phyloP scores from a whole-genome alignment of 2,113 vertebrate genomes.

The Phylloscopus trochilus region DNA sequence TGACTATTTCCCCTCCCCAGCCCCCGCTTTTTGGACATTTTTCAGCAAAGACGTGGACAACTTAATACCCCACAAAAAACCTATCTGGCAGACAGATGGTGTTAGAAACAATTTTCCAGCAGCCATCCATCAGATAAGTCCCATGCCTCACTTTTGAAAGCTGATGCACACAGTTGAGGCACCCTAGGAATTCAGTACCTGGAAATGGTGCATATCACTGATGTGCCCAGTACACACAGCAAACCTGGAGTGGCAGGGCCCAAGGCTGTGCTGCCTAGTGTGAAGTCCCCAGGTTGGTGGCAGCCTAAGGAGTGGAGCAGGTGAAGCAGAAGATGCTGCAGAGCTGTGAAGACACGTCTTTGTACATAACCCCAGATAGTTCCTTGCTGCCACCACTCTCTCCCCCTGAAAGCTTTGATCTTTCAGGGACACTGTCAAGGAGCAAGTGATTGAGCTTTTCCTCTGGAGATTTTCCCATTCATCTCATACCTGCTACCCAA shows the following conservation, averaged over 20 bases:
- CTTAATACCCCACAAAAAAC: background rate
- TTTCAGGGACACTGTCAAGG: background rate
- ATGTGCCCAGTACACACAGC: background rate
- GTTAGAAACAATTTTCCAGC: background rate
- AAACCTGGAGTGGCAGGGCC: background rate
- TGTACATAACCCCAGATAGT: background rate
- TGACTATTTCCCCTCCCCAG: background rate
- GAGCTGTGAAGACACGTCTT: background rate
- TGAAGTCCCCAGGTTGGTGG: background rate
- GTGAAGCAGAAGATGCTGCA: background rate
- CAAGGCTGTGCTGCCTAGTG: background rate
- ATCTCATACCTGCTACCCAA: background rate
- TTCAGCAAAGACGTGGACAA: background rate
- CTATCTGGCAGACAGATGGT: background rate
- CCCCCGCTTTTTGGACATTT: rapidly evolving
- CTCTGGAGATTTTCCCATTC: background rate
- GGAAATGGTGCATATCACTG: background rate
- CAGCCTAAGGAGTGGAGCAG: background rate
- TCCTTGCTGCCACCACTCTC: background rate
- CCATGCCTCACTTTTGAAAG: background rate
- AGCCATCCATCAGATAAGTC: background rate
- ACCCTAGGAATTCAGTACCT: background rate
- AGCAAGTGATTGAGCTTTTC: background rate
- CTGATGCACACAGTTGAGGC: background rate
- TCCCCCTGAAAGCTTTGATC: background rate